Percentiles rank a stretch among this genome's conserved stretches.
Evolutionary conservation across 2,888 invertebrate genomes (phyloP).

Genomic region (Alcis repandata): DNA sequence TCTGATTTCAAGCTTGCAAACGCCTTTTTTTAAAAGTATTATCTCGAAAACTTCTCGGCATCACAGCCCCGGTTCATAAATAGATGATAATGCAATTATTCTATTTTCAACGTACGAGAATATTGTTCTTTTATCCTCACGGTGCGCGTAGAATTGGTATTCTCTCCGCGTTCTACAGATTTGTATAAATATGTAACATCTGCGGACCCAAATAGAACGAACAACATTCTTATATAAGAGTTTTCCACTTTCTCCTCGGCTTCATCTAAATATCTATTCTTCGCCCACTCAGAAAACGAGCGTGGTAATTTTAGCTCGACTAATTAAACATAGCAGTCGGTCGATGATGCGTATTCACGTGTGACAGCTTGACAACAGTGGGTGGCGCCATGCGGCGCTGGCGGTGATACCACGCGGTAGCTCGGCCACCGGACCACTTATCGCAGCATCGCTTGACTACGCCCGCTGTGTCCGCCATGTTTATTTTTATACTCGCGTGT

Average conservation of each 20-base stretch:
- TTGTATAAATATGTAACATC: constrained; percentile 37
- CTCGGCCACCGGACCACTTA: constrained; percentile 72
- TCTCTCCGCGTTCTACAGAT: constrained; percentile 27
- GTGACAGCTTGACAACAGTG: constrained; percentile 69
- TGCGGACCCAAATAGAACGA: constrained; percentile 33
- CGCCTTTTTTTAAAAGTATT: constrained; percentile 69
- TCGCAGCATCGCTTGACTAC: constrained; percentile 79
- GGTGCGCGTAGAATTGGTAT: constrained; percentile 31
- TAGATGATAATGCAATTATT: constrained; percentile 42
- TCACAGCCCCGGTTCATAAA: constrained; percentile 55
- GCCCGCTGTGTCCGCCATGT: constrained; percentile 76
- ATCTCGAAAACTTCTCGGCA: constrained; percentile 66
- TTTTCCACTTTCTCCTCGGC: constrained; percentile 30
- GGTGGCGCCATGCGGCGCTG: constrained; percentile 62
- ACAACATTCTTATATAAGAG: constrained; percentile 36
- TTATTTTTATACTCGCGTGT: constrained; percentile 82
- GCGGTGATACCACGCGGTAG: constrained; percentile 48
- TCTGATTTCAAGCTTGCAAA: constrained; percentile 61
- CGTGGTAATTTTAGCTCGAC: constrained; percentile 64
- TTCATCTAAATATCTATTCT: constrained; percentile 27
- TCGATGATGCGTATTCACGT: constrained; percentile 64
- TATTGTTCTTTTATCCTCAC: constrained; percentile 37
- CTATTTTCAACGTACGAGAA: constrained; percentile 37
- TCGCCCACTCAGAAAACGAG: constrained; percentile 57
- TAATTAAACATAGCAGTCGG: constrained; percentile 66